A percentile compares a stretch with the other conserved stretches of the same genome.
These are phyloP conservation scores for Conchocele bisecta DNA, from an alignment of 2,888 invertebrate genomes.

Conservation along the genomic window DNA sequence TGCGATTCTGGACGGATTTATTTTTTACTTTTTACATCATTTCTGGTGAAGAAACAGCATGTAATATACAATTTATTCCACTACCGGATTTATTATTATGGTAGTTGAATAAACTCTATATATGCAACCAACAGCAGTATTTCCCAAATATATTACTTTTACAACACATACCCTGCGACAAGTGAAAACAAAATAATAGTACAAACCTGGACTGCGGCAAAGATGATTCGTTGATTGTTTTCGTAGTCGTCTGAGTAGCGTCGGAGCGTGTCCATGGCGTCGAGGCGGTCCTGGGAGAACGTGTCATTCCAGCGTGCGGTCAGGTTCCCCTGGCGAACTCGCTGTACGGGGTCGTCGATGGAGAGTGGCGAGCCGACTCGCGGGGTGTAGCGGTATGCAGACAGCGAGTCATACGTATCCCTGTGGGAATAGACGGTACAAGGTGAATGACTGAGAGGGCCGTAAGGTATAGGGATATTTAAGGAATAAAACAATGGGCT, in stretches of 20 bases:
- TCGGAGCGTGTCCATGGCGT: slow-evolving; percentile 81
- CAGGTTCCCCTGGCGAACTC: slow-evolving; percentile 79
- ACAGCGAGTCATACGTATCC: slow-evolving; percentile 61
- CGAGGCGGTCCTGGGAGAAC: slow-evolving; percentile 80
- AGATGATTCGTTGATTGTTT: slow-evolving; percentile 82
- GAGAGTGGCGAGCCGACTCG: slow-evolving; percentile 77
- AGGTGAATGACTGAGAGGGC: too few species aligned
- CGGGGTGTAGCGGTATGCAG: slow-evolving; percentile 73
- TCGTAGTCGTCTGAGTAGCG: slow-evolving; percentile 81
- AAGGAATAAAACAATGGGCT: too few species aligned
- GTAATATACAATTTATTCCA: too few species aligned
- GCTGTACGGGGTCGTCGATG: slow-evolving; percentile 79
- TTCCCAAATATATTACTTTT: too few species aligned
- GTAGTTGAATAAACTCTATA: too few species aligned
- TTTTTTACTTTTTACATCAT: too few species aligned
- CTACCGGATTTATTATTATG: too few species aligned
- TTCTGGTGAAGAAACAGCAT: too few species aligned
- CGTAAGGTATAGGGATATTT: too few species aligned
- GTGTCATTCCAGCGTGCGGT: slow-evolving; percentile 81
- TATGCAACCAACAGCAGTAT: too few species aligned
- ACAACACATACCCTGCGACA: not conserved
- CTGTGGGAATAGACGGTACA: too few species aligned
- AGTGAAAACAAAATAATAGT: not conserved
- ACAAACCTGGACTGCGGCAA: slow-evolving; percentile 78
- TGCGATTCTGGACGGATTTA: too few species aligned